Evolutionary conservation across 2,888 invertebrate species (phyloP), one percentile per base, ranked within the genome.

Genomic region (Dyspetes luteomarginatus): DNA sequence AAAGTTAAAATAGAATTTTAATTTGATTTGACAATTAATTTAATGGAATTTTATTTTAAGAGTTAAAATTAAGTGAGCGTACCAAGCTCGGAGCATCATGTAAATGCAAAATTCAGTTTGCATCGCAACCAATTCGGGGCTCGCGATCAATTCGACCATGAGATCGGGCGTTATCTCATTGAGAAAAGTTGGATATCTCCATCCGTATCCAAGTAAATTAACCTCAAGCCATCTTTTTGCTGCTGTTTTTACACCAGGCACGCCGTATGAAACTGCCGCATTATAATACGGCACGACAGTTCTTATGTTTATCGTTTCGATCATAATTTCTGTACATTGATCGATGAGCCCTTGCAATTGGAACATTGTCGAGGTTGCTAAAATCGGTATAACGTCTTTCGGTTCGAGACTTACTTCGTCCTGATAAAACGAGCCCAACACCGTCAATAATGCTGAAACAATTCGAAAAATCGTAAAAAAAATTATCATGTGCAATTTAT

Each of bases 61-160:
- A n/a, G n/a, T n/a, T n/a, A n/a, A n/a, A n/a, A n/a, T n/a, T n/a
- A n/a, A n/a, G n/a, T n/a, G n/a, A n/a, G n/a, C 81, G 60, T 82
- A 89, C 96, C 96, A 96, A 86, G 94, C 94, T 86, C 96, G 94
- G 19, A 96, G 89, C 89, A 96, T 92, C 60, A 95, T 94, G 85
- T 96, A 96, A 48, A 96, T 92, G 36, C 96, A 95, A 90, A 96
- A 96, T 92, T 96, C 96, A 0, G 96, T 96, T 91, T 96, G 96
- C 93, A 96, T 94, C 1, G 96, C 96, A 88, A 95, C 95, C 77
- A 96, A 92, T 85, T 95, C 94, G 0, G 95, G 94, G 89, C 95
- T 94, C 9, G 93, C 91, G 26, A 96, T 93, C 28, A 96, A 90
- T 45, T 94, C 92, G 2, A 93, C 92, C 95, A 96, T 95, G 80